phyloP scores from a whole-genome alignment of 23 tunicate genomes.

The Ciona savignyi region DNA sequence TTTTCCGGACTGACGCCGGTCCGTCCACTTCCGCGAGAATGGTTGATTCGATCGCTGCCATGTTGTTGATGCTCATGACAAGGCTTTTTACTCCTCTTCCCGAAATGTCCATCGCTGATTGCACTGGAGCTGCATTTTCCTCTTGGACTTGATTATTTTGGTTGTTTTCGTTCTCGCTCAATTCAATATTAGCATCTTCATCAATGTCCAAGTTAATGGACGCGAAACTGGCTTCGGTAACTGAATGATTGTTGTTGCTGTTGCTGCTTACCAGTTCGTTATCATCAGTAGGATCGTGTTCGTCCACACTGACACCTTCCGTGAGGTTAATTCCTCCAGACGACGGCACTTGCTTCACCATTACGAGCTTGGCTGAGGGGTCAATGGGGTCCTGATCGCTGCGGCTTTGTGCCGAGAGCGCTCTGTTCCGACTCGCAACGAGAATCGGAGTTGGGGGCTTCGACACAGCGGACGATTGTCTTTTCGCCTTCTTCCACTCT shows the following conservation, averaged over 20 bases:
- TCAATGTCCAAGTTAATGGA: not conserved
- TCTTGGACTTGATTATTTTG: not conserved
- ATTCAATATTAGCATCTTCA: not conserved
- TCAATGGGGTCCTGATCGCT: not conserved
- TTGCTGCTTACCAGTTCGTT: not conserved
- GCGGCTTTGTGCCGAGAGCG: not conserved
- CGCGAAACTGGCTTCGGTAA: not conserved
- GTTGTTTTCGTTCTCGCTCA: not conserved
- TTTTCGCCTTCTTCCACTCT: not conserved
- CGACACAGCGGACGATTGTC: not conserved
- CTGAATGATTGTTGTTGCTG: conserved; percentile 19
- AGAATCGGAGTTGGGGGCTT: not conserved
- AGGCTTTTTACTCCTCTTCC: not conserved
- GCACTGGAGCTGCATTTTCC: not conserved
- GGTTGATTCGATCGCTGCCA: conserved; percentile 8
- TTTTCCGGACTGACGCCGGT: conserved; percentile 5
- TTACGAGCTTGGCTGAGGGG: not conserved
- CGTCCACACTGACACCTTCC: not conserved
- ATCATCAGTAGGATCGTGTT: not conserved
- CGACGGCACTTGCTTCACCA: not conserved
- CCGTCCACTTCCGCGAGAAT: conserved; percentile 9
- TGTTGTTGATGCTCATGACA: not conserved
- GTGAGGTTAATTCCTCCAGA: not conserved
- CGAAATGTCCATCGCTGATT: not conserved
- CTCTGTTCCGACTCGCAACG: not conserved